Evolutionary conservation across 2,888 invertebrate genomes (phyloP), one percentile per base, ranked within the genome.

Genomic region (Steromphala cineraria): DNA sequence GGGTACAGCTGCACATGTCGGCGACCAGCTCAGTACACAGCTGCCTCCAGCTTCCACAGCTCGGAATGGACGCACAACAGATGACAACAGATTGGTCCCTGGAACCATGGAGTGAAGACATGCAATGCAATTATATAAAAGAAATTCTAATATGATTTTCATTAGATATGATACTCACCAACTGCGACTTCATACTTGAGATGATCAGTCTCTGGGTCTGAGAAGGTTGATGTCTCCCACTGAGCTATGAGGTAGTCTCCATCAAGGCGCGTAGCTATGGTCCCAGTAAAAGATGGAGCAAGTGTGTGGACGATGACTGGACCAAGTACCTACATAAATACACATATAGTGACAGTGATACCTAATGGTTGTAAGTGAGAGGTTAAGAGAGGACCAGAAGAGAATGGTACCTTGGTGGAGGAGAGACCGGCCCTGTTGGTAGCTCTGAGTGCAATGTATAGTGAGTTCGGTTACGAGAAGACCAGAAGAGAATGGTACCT

Each of bases 1-100:
- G 53, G 74, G n/a, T 10, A 84, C 55, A 40, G 80, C 46, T n/a
- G 82, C 74, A 56, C 84, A 84, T 24, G 75, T 40, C 21, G 83
- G 81, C 31, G 83, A 80, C 5, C 53, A 36, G 40, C 78, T 10
- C n/a, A 67, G 15, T 19, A 28, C 19, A 56, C 78, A 80, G 31
- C 56, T 28, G 10, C 46, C 75, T 13, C 75, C 75, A 52, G 53
- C 7, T 24, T 75, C n/a, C 10, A 75, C 13, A 40, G 52, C 46
- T 15, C 15, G 52, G 46, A 40, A 52, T 4, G 40, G 62, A 1
- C 24, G 21, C 28, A 62, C 28, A 3, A 28, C 62, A 28, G 62
- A 21, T 15, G 28, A 24, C 24, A 24, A 24, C 0, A 28, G 24
- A 15, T 24, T 15, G 0, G 62, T 28, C 24, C 62, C 62, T 62